Conservation (phyloP, 2,888 invertebrate species). For the Pandemis cinnamomeana region DNA sequence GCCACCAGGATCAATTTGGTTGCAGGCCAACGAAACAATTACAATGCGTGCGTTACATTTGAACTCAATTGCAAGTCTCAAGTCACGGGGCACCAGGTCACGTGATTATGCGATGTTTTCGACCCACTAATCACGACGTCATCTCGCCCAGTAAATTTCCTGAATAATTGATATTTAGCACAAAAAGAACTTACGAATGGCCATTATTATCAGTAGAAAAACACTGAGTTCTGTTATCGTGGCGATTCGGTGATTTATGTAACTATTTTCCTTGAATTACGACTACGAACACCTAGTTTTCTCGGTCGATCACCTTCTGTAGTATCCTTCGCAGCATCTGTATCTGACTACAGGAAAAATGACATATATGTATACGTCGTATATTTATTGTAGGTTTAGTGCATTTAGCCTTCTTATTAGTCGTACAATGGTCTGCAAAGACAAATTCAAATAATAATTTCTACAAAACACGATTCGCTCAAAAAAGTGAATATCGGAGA, state of each 20-base stretch:
- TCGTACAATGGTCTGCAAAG: no score
- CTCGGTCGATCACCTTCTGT: background rate
- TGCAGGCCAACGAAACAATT: background rate
- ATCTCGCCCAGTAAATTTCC: constrained; percentile 9
- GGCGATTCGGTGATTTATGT: constrained; percentile 32
- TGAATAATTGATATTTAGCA: constrained; percentile 30
- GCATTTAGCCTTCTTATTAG: no score
- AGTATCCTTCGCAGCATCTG: background rate
- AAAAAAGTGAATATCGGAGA: no score
- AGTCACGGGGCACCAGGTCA: background rate
- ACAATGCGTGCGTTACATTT: background rate
- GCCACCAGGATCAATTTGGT: background rate
- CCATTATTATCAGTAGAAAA: constrained; percentile 31
- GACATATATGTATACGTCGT: background rate
- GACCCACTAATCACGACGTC: constrained; percentile 10
- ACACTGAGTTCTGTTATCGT: constrained; percentile 35
- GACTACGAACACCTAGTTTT: constrained; percentile 13
- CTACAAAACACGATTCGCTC: no score
- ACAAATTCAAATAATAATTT: no score
- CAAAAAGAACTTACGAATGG: constrained; percentile 24
- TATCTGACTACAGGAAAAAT: background rate
- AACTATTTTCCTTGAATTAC: constrained; percentile 32
- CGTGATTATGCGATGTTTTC: constrained; percentile 10
- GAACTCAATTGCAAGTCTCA: background rate
- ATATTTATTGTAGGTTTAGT: no score